Evolutionary conservation across 2,797 vertebrate genomes (phyloP), one percentile per base, ranked within the genome.

Genomic region (Pteropus rufus): DNA sequence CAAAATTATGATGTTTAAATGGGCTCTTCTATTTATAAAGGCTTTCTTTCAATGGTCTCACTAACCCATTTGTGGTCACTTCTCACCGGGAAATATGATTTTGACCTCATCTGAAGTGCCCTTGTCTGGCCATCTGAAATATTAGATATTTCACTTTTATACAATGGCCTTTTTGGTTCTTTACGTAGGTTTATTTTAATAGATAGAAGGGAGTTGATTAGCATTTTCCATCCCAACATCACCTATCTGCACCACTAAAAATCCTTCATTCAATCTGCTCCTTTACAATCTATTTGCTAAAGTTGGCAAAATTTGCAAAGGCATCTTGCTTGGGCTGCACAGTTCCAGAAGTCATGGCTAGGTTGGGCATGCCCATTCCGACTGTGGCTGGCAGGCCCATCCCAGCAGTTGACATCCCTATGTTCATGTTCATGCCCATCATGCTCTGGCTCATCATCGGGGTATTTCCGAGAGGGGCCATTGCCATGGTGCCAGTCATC

Each of bases 231-330:
- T 98, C 98, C 98, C 98, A 98, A 98, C 94, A 98, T 98, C 97
- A 98, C 96, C 98, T 98, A 95, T 96, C 96, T 98, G 98, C 98
- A 98, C 98, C 98, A 97, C 98, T 99, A 98, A 98, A 98, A 99
- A 98, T 98, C 98, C 98, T 99, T 99, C 98, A 98, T 98, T 98
- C 98, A 91, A 96, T 96, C 98, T 98, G 98, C 95, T 96, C 97
- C 92, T 97, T 98, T 98, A 97, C 97, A 98, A 97, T 98, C 97
- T 99, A 99, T 99, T 99, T 99, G 98, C 99, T 99, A 98, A 99
- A 99, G 99, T 99, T 99, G 98, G 99, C 99, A 93, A 99, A 99
- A 98, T 99, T 99, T 98, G 99, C 99, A 97, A 99, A 99, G 99
- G 99, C 99, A 98, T 99, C 99, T 96, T 99, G 99, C 99, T 99